These are phyloP conservation scores for Cyaniris semiargus DNA, from an alignment of 2,888 invertebrate genomes.

Conservation along the genomic window DNA sequence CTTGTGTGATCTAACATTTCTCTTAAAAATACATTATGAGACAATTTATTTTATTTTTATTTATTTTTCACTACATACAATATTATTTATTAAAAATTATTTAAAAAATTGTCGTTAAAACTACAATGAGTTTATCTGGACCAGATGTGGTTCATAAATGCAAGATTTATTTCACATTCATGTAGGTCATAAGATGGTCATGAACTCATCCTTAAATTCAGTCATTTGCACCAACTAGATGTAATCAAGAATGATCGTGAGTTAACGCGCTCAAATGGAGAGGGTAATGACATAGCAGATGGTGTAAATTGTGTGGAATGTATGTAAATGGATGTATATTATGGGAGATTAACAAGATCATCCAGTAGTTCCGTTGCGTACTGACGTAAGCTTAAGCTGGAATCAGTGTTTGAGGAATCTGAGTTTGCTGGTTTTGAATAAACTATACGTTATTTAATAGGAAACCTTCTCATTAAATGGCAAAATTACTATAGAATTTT, in stretches of 20 bases:
- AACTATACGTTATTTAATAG: too few species aligned
- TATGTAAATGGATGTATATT: slow-evolving; percentile 39
- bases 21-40: not conserved
- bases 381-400: not conserved
- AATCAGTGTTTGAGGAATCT: not conserved
- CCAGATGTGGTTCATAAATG: too few species aligned
- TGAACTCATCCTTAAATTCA: slow-evolving; percentile 17
- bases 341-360: slow-evolving; percentile 32
- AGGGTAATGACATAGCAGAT: slow-evolving; percentile 77
- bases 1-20: not conserved
- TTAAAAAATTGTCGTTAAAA: too few species aligned
- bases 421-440: not conserved
- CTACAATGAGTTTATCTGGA: too few species aligned
- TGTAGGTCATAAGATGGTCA: not conserved
- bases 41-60: too few species aligned
- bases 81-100: too few species aligned
- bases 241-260: slow-evolving; percentile 60
- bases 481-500: not conserved
- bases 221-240: slow-evolving; percentile 1
- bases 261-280: slow-evolving; percentile 75
- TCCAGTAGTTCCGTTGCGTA: not conserved
- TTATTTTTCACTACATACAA: too few species aligned
- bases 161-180: slow-evolving; percentile 3
- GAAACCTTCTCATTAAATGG: too few species aligned
- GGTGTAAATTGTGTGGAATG: slow-evolving; percentile 61